Evolutionary conservation across 2,888 invertebrate species (phyloP).

Genomic region (Gastracanthus pulcherrimus): DNA sequence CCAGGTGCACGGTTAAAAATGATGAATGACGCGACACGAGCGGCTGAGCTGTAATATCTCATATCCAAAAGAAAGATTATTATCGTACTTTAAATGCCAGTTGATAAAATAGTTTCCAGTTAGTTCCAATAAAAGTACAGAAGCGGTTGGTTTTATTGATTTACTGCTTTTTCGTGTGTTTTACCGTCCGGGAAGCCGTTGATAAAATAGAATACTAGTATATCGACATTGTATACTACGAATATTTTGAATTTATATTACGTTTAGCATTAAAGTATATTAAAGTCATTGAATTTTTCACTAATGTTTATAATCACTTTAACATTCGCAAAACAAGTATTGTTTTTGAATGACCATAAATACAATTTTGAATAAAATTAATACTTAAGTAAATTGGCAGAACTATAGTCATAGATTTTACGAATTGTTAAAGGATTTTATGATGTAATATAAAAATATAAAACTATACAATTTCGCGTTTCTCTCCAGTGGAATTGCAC

Average conservation of each 20-base stretch:
- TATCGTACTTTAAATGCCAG: slow-evolving; percentile 5
- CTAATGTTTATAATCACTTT: not conserved
- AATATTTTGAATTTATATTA: not conserved
- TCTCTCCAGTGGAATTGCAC: not conserved
- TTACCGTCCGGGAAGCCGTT: slow-evolving; percentile 2
- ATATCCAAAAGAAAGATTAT: slow-evolving; percentile 13
- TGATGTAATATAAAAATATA: slow-evolving; percentile 1
- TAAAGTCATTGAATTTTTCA: too few species aligned
- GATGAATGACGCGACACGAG: not conserved
- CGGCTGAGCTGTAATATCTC: not conserved
- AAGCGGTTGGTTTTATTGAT: not conserved
- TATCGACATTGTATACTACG: not conserved
- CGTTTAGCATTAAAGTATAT: too few species aligned
- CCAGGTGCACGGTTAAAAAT: not conserved
- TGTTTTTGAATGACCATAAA: too few species aligned
- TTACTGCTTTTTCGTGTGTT: slow-evolving; percentile 7
- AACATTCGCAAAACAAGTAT: too few species aligned
- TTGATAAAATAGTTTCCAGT: not conserved
- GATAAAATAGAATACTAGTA: not conserved
- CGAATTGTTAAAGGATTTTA: slow-evolving; percentile 12
- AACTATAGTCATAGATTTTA: slow-evolving; percentile 5
- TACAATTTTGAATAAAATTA: not conserved
- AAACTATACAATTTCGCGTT: not conserved
- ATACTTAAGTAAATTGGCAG: slow-evolving; percentile 1
- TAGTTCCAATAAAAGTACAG: not conserved